A percentile compares a stretch with the other conserved stretches of the same genome.
Conservation (phyloP, 2,888 invertebrate genomes). For the Cordylochernes scorpioides region DNA sequence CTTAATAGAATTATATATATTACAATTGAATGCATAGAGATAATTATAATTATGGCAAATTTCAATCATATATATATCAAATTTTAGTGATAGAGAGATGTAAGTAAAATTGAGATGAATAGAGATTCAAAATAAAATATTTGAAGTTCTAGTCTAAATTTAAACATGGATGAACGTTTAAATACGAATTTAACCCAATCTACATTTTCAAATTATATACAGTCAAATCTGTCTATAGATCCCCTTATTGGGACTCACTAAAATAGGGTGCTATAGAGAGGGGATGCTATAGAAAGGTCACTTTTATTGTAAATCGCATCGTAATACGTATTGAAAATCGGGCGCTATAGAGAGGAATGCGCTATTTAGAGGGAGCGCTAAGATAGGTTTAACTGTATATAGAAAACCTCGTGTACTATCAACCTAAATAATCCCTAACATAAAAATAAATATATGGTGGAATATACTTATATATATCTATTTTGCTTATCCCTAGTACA, state of each 20-base stretch:
- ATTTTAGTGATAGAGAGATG: not conserved
- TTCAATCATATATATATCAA: not conserved
- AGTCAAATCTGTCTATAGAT: not conserved
- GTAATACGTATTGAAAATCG: too few species aligned
- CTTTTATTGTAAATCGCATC: too few species aligned
- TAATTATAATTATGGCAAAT: conserved; percentile 1
- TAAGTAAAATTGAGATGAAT: not conserved
- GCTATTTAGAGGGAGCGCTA: too few species aligned
- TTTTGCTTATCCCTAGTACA: too few species aligned
- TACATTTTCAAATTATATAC: not conserved
- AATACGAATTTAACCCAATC: not conserved
- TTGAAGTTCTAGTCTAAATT: not conserved
- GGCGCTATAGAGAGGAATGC: too few species aligned
- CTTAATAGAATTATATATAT: too few species aligned
- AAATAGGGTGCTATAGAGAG: too few species aligned
- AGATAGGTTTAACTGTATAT: too few species aligned
- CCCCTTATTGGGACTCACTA: too few species aligned
- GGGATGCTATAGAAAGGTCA: too few species aligned
- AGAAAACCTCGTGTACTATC: not conserved
- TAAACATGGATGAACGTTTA: not conserved
- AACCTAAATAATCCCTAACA: not conserved
- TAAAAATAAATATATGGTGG: not conserved
- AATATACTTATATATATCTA: not conserved
- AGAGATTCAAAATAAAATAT: not conserved
- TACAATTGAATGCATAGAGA: too few species aligned